Percentiles rank a stretch among this genome's conserved stretches.
Conservation (phyloP, 2,888 invertebrate species). For the Mechanitis messenoides region DNA sequence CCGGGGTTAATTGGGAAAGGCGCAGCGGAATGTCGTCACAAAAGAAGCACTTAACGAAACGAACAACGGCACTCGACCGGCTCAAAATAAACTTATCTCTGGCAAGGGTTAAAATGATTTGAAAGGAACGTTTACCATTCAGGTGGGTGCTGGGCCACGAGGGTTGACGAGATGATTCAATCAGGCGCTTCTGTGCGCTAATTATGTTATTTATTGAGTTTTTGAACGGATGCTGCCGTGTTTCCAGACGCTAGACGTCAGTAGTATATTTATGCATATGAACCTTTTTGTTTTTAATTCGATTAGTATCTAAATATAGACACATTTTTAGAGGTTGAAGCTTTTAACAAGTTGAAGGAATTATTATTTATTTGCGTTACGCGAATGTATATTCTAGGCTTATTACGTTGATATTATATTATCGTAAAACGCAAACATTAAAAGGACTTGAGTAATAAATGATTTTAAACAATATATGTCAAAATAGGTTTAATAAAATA, state of each 20-base stretch:
- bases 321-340: too few relatives aligned
- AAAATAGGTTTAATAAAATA: too few relatives aligned
- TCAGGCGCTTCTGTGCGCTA: constrained; percentile 61
- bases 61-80: constrained; percentile 61
- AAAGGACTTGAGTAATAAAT: too few relatives aligned
- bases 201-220: constrained; percentile 68
- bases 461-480: too few relatives aligned
- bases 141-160: constrained; percentile 54
- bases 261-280: too few relatives aligned
- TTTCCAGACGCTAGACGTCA: constrained; percentile 1
- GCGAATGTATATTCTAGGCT: too few relatives aligned
- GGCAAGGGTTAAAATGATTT: constrained; percentile 74
- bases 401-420: too few relatives aligned
- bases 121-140: constrained; percentile 60
- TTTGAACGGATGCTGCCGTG: constrained; percentile 49
- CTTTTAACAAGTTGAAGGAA: too few relatives aligned
- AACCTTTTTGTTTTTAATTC: too few relatives aligned
- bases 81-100: constrained; percentile 76
- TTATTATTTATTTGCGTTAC: too few relatives aligned
- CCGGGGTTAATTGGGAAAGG: constrained; percentile 67
- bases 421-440: too few relatives aligned
- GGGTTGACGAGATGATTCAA: constrained; percentile 65
- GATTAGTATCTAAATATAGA: too few relatives aligned
- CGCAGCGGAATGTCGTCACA: constrained; percentile 69
- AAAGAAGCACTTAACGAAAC: constrained; percentile 74